phyloP scores from a whole-genome alignment of 1,140 invertebrate genomes.

The Diploscapter pachys region DNA sequence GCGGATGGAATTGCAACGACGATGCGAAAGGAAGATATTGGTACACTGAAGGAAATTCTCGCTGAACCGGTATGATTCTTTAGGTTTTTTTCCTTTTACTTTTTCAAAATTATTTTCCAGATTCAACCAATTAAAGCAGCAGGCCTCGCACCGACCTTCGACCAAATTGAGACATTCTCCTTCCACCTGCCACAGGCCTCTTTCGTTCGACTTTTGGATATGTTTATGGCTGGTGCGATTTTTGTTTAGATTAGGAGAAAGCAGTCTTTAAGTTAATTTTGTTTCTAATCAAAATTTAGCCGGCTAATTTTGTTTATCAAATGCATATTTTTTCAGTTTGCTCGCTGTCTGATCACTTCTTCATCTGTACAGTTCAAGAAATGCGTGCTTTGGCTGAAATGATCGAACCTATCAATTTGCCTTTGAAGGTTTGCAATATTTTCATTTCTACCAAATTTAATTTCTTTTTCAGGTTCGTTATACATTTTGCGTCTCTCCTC shows the following conservation, averaged over 20 bases:
- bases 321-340: constrained; percentile 67
- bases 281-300: no score
- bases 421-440: constrained; percentile 71
- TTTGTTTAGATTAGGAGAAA: not conserved
- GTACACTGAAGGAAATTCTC: constrained; percentile 66
- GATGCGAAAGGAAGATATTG: constrained; percentile 78
- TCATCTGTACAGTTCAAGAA: constrained; percentile 91
- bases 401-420: constrained; percentile 87
- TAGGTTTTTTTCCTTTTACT: not conserved
- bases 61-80: constrained; percentile 21
- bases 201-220: constrained; percentile 88
- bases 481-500: constrained; percentile 94
- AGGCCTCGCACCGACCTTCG: constrained; percentile 90
- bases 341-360: constrained; percentile 86
- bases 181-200: constrained; percentile 89
- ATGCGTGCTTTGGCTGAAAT: constrained; percentile 94
- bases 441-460: not conserved
- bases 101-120: constrained; percentile 10
- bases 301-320: no score
- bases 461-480: constrained; percentile 72
- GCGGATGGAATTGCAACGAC: constrained; percentile 78
- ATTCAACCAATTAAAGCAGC: constrained; percentile 65
- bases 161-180: constrained; percentile 96
- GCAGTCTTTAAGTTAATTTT: no score
- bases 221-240: constrained; percentile 70